Conservation (phyloP, 2,888 invertebrate species). For the Bedellia somnulentella region DNA sequence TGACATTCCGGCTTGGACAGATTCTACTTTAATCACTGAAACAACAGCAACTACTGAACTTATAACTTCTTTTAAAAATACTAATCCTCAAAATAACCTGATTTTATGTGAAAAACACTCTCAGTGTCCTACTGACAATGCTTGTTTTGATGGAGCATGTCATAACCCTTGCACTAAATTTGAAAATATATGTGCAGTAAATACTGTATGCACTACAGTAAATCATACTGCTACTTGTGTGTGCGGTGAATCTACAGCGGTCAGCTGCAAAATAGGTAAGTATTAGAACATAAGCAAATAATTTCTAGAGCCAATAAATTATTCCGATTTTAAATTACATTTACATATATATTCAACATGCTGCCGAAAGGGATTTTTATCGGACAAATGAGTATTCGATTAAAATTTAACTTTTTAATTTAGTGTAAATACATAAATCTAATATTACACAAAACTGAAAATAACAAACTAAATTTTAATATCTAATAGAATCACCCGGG, state of each 20-base stretch:
- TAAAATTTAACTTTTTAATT: not conserved
- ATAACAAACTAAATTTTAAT: slow-evolving; percentile 35
- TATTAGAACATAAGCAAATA: no score
- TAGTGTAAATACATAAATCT: slow-evolving; percentile 1
- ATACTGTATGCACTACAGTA: slow-evolving; percentile 64
- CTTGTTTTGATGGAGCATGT: slow-evolving; percentile 66
- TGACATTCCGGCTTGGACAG: slow-evolving; percentile 49
- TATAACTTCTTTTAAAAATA: no score
- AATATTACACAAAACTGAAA: slow-evolving; percentile 11
- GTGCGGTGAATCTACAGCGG: slow-evolving; percentile 62
- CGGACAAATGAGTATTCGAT: slow-evolving; percentile 49
- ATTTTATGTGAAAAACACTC: slow-evolving; percentile 60
- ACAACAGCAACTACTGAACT: slow-evolving; percentile 38
- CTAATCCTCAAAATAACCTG: slow-evolving; percentile 24
- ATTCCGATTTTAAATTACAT: slow-evolving; percentile 2
- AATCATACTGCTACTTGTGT: slow-evolving; percentile 66
- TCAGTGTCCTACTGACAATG: slow-evolving; percentile 65
- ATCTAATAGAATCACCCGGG: slow-evolving; percentile 66
- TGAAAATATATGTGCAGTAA: slow-evolving; percentile 58
- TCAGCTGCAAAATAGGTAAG: slow-evolving; percentile 68
- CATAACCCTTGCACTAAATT: slow-evolving; percentile 62
- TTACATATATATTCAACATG: not conserved
- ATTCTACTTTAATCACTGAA: slow-evolving; percentile 33
- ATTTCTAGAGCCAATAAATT: no score
- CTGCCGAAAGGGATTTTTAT: slow-evolving; percentile 23